Percentiles rank a stretch among this genome's conserved stretches.
Evolutionary conservation across 1,140 invertebrate species (phyloP).

Genomic region (Musca domestica): DNA sequence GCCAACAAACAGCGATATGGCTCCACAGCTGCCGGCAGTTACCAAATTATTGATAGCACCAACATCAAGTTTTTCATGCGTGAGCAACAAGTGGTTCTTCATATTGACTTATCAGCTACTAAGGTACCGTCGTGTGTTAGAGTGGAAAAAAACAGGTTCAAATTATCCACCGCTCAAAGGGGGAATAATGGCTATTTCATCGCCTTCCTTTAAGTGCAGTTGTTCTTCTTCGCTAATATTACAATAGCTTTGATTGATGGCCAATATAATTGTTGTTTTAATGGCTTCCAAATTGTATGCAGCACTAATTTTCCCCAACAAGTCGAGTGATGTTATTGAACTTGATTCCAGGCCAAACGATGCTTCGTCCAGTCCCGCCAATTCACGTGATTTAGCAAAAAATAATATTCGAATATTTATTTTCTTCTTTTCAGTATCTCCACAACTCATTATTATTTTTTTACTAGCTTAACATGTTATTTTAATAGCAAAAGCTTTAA

Average conservation of each 20-base stretch:
- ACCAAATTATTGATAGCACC: conserved; percentile 67
- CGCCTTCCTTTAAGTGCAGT: conserved; percentile 59
- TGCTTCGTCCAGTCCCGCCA: conserved; percentile 63
- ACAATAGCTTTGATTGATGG: conserved; percentile 75
- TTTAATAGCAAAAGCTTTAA: too few relatives aligned
- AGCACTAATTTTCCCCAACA: conserved; percentile 61
- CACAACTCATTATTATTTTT: too few relatives aligned
- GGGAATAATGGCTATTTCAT: conserved; percentile 82
- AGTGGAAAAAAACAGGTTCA: not conserved
- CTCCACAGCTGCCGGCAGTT: conserved; percentile 75
- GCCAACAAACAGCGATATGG: conserved; percentile 85
- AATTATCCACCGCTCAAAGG: conserved; percentile 79
- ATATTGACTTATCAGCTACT: not conserved
- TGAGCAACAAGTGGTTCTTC: conserved; percentile 70
- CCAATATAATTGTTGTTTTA: conserved; percentile 69
- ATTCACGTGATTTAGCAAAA: conserved; percentile 83
- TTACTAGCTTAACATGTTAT: too few relatives aligned
- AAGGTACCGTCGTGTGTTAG: not conserved
- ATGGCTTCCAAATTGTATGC: conserved; percentile 69
- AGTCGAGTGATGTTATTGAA: conserved; percentile 56
- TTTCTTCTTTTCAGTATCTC: too few relatives aligned
- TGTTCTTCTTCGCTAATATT: conserved; percentile 54
- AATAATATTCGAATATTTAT: conserved; percentile 71
- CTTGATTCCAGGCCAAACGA: conserved; percentile 56
- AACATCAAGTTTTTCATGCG: conserved; percentile 67